These are phyloP conservation scores for Apodemia zela DNA, from an alignment of 2,888 invertebrate genomes.

Conservation along the genomic window DNA sequence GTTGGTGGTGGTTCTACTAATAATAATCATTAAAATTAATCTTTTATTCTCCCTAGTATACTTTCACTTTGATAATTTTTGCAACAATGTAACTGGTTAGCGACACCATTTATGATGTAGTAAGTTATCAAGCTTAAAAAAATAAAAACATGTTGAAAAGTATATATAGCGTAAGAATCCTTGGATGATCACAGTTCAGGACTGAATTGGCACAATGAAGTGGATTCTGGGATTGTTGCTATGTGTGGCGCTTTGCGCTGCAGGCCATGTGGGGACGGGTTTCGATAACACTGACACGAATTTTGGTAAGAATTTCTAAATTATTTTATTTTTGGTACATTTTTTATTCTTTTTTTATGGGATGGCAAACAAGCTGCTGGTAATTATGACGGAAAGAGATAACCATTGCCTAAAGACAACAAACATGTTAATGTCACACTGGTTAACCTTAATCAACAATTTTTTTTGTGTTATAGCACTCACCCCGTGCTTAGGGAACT, in stretches of 20 bases:
- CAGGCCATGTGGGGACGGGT: slow-evolving; percentile 30
- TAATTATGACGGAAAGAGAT: too few species aligned
- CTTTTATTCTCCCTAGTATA: neutral
- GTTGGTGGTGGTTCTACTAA: too few species aligned
- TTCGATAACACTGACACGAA: slow-evolving; percentile 21
- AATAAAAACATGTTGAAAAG: slow-evolving; percentile 30
- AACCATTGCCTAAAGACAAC: too few species aligned
- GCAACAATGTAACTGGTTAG: slow-evolving; percentile 6
- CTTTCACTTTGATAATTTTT: slow-evolving; percentile 1
- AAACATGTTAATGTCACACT: too few species aligned
- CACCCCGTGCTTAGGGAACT: too few species aligned
- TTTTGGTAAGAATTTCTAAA: slow-evolving; percentile 25
- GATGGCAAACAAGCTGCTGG: too few species aligned
- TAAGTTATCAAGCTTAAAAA: neutral
- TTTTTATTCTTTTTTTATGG: too few species aligned
- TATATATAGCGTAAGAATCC: slow-evolving; percentile 27
- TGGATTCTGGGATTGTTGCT: slow-evolving; percentile 30
- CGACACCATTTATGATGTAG: neutral
- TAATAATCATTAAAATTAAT: too few species aligned
- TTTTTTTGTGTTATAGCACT: too few species aligned
- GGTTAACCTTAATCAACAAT: too few species aligned
- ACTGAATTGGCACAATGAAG: slow-evolving; percentile 32
- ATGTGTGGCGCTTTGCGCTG: slow-evolving; percentile 33
- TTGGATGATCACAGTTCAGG: slow-evolving; percentile 20
- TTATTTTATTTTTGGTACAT: too few species aligned